Base-by-base conservation (phyloP, 64 coral and sea anemone species). In the Montipora efflorescens region DNA sequence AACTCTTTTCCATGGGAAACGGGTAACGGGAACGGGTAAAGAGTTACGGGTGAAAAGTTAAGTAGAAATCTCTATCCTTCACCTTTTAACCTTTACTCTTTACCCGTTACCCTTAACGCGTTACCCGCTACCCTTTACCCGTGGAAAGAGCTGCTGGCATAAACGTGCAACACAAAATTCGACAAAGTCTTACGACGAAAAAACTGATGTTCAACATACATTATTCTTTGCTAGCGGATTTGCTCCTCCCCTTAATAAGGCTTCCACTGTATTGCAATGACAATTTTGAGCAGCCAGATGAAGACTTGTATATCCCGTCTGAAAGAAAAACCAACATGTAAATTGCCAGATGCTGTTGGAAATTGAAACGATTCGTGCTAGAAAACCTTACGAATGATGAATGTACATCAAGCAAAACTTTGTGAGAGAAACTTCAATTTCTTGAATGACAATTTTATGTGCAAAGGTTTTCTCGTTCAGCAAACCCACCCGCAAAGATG, bases 201-300 rank as follows among this genome's bases (percentile, higher is more conserved):
- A 22, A 3, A 21, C 14, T 16, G 10, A 2, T 14, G 21, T 45
- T 16, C 15, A 21, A 97, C 96, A 84, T 25, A 97, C 96, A 72
- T 97, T 97, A 71, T 97, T 97, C 62, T 88, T 97, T 74, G 84
- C 86, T 62, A 97, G 25, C 2, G 93, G 83, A 71, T 94, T 95
- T 3, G 83, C 90, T 5, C 75, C 88, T 18, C 72, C 67, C 5
- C 85, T 80, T 7, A 97, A 74, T 20, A 97, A 78, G 44, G 83
- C n/a, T 86, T 97, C 67, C 13, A 95, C 71, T 11, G 93, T 92
- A 13, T 71, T 76, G 21, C 45, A 48, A 83, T 97, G 96, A 70
- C 93, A 85, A 67, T 97, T 97, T 51, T 97, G 96, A 7, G 96
- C 83, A 18, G 96, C 92, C 8, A 97, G 93, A 47, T 97, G 96